These are phyloP conservation scores for Caenorhabditis sp. DNA, from an alignment of 2,888 invertebrate genomes.

Conservation along the genomic window DNA sequence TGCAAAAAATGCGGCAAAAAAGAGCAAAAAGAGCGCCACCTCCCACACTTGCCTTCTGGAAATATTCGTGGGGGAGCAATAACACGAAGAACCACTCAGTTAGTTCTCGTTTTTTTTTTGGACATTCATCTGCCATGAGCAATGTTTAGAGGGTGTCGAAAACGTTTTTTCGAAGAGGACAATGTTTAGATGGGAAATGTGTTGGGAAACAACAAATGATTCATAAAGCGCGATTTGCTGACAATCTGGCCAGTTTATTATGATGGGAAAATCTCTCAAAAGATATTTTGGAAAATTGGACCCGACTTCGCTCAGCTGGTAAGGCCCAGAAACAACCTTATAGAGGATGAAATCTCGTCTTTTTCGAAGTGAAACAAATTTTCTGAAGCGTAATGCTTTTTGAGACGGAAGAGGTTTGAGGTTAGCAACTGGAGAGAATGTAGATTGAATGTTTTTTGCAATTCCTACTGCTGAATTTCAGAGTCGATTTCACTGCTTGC, in stretches of 20 bases:
- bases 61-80: slow-evolving; percentile 42
- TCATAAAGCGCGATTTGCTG: not conserved
- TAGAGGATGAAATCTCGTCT: not conserved
- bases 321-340: not conserved
- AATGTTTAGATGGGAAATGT: too few relatives aligned
- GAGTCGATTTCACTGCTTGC: not conserved
- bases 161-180: not conserved
- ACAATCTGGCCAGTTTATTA: not conserved
- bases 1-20: slow-evolving; percentile 29
- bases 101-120: slow-evolving; percentile 24
- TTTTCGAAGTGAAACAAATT: not conserved
- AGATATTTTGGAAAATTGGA: not conserved
- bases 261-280: not conserved
- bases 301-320: not conserved
- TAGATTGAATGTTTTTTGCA: not conserved
- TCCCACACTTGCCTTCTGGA: slow-evolving; percentile 37
- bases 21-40: slow-evolving; percentile 37
- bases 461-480: not conserved
- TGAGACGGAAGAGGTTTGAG: not conserved
- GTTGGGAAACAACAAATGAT: not conserved
- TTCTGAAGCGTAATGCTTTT: slow-evolving; percentile 24
- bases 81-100: slow-evolving; percentile 30
- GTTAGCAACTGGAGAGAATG: not conserved
- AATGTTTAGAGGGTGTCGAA: not conserved
- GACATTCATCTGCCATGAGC: not conserved